Evolutionary conservation across 1,140 invertebrate species (phyloP), one percentile per base, ranked within the genome.

Genomic region (Cydia splendana): DNA sequence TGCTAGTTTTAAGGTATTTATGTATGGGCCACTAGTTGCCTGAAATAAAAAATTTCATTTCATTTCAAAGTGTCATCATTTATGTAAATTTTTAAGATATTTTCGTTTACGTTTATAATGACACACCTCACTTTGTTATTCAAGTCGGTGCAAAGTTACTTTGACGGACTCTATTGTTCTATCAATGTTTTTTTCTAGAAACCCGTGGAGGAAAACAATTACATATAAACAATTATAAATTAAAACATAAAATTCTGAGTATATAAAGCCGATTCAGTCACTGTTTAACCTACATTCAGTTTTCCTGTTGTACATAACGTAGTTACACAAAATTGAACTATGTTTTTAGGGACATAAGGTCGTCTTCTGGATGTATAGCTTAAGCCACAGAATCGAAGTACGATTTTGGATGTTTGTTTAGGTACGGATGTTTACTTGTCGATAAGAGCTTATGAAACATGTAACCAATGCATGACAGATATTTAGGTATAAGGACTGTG

Each of bases 361-460:
- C 15, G n/a, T 18, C 15, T 6, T 53, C 45, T 53, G 51, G 10
- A 24, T 62, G 53, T 0, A 57, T 18, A 18, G 6, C 20, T 62
- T 62, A n/a, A 62, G 57, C 57, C 10, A 62, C 57, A 20, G 20
- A 62, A 24, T 30, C 28, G 67, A 28, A 69, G 65, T n/a, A 71
- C 67, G 38, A 71, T 71, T 38, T 71, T 38, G 34, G 30, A 42
- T 71, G 67, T 71, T 71, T 71, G 67, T 71, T 71, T 71, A 71
- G 67, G 67, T 38, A 71, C 67, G 67, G 67, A 71, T 71, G 67
- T 71, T 71, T 71, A 42, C 67, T 18, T 38, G 30, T 18, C 30
- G 67, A 71, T 71, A 71, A 71, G 65, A 30, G 67, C 30, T 71
- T 38, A 42, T 18, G 67, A 71, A 71, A 71, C 67, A 10, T 42